phyloP scores from a whole-genome alignment of 2,113 vertebrate species.

The Canis aureus region DNA sequence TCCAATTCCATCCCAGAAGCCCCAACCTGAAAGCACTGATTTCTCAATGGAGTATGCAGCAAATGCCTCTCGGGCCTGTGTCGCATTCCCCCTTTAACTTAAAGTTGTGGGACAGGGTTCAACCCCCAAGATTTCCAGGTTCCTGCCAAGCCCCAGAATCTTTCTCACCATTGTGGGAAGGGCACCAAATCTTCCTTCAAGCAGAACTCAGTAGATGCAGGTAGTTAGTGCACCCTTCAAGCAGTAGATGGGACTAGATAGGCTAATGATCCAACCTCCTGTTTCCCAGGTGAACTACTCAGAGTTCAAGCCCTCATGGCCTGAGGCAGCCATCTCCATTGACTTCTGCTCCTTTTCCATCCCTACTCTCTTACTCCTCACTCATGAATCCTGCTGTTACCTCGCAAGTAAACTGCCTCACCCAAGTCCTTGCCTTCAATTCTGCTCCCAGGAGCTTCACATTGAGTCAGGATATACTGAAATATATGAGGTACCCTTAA shows the following conservation, averaged over 20 bases:
- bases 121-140: background rate
- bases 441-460: background rate
- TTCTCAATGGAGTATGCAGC: background rate
- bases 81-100: background rate
- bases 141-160: background rate
- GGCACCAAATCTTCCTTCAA: background rate
- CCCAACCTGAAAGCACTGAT: background rate
- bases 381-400: background rate
- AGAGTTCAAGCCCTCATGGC: background rate
- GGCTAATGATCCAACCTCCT: background rate
- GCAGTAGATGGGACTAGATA: background rate
- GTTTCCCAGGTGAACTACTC: background rate
- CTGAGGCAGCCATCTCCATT: background rate
- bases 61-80: background rate
- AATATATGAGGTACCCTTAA: background rate
- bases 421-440: background rate
- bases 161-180: background rate
- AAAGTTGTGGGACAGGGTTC: background rate
- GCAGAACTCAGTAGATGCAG: background rate
- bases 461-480: background rate
- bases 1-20: background rate
- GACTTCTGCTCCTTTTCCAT: background rate
- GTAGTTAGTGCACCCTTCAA: background rate
- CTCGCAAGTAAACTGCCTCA: background rate
- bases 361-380: background rate